Evolutionary conservation across 2,797 vertebrate species (phyloP).

Genomic region (Salmo trutta): DNA sequence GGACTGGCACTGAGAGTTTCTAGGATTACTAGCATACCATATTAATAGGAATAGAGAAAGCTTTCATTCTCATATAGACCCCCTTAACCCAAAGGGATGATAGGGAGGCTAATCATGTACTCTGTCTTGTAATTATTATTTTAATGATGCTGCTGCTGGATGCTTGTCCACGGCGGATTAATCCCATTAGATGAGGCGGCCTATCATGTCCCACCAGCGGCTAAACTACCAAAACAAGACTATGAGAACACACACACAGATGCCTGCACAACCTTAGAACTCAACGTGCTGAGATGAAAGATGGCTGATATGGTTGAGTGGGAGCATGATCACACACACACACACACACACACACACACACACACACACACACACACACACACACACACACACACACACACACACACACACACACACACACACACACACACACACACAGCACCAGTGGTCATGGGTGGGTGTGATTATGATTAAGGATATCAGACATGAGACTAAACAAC

Average conservation of each 20-base stretch:
- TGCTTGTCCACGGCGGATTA: background rate
- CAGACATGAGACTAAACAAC: background rate
- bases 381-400: too few relatives aligned
- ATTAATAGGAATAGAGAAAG: background rate
- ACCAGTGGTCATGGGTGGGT: background rate
- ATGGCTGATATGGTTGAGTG: background rate
- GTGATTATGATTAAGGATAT: background rate
- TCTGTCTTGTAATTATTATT: background rate
- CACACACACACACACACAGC: background rate
- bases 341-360: too few relatives aligned
- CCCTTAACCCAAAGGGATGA: background rate
- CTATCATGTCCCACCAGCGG: background rate
- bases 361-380: too few relatives aligned
- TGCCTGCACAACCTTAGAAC: background rate
- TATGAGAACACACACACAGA: background rate
- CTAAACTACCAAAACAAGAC: conserved; percentile 1
- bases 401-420: too few relatives aligned
- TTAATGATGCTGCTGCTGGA: conserved; percentile 1
- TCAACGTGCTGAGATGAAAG: background rate
- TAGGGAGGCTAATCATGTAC: background rate
- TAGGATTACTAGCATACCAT: background rate
- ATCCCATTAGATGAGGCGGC: background rate
- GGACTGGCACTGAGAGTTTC: too few relatives aligned
- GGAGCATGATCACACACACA: background rate
- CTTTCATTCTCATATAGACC: background rate